phyloP scores from a whole-genome alignment of 2,888 invertebrate species.

The Eumerus sabulonum region DNA sequence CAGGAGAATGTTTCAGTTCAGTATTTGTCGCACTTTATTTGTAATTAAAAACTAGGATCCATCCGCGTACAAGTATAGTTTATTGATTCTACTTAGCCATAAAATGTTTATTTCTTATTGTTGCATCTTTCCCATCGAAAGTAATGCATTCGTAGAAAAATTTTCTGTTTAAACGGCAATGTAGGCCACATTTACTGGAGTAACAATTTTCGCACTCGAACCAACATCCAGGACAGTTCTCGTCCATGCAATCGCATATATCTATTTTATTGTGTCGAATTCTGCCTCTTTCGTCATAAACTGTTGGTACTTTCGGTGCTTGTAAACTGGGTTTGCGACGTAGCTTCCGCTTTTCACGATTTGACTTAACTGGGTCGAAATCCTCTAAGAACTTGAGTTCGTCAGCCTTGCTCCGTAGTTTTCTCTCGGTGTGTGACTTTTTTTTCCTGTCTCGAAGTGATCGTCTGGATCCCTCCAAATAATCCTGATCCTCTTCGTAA shows the following conservation, averaged over 20 bases:
- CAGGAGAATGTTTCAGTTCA: too few species aligned
- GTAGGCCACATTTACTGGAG: slow-evolving; percentile 88
- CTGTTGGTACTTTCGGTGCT: slow-evolving; percentile 63
- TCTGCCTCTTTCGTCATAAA: slow-evolving; percentile 86
- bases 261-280: slow-evolving; percentile 84
- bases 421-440: slow-evolving; percentile 70
- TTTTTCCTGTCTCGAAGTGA: slow-evolving; percentile 72
- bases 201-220: slow-evolving; percentile 87
- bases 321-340: slow-evolving; percentile 79
- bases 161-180: slow-evolving; percentile 88
- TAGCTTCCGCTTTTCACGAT: slow-evolving; percentile 87
- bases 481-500: slow-evolving; percentile 68
- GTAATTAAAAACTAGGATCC: too few species aligned
- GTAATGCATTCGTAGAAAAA: slow-evolving; percentile 89
- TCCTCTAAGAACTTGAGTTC: slow-evolving; percentile 69
- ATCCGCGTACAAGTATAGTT: too few species aligned
- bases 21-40: too few species aligned
- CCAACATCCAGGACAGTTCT: slow-evolving; percentile 90
- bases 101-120: slow-evolving; percentile 72
- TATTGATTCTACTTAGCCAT: slow-evolving; percentile 16
- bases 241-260: slow-evolving; percentile 91
- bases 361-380: slow-evolving; percentile 79
- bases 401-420: slow-evolving; percentile 69
- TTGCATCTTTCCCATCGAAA: slow-evolving; percentile 87
- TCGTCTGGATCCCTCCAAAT: slow-evolving; percentile 68